These are phyloP conservation scores for Trachelus troglodyta DNA, from an alignment of 2,888 invertebrate genomes.

Conservation along the genomic window DNA sequence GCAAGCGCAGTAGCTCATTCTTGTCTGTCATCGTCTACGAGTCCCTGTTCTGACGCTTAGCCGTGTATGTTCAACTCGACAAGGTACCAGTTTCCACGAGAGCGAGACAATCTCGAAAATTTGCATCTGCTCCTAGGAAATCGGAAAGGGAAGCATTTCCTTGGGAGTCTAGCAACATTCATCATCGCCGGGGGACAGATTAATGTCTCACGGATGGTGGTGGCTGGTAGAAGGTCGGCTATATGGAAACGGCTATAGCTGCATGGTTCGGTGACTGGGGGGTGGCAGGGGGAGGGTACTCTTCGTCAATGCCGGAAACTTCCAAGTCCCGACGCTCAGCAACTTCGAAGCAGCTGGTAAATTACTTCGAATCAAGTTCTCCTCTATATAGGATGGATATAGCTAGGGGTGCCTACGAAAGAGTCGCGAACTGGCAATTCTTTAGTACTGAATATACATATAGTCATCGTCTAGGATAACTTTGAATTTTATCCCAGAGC, in stretches of 20 bases:
- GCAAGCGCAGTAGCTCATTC: too few species aligned
- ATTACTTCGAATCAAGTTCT: conserved; percentile 49
- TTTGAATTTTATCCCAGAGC: too few species aligned
- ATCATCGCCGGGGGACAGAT: conserved; percentile 4
- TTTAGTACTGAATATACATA: too few species aligned
- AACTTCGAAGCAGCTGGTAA: conserved; percentile 39
- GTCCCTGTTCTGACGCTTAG: too few species aligned
- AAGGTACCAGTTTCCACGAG: too few species aligned
- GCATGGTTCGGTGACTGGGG: too few species aligned
- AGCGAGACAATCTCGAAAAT: background rate
- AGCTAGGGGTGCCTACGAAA: too few species aligned
- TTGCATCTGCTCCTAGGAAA: background rate
- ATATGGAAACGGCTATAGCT: too few species aligned
- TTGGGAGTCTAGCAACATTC: background rate
- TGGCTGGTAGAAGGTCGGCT: background rate
- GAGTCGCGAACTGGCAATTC: too few species aligned
- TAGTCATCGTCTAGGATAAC: too few species aligned
- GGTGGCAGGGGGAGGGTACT: conserved; percentile 5
- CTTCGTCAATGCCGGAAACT: conserved; percentile 44
- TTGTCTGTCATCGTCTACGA: too few species aligned
- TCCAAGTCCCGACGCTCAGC: conserved; percentile 32
- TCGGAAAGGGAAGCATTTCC: conserved; percentile 3
- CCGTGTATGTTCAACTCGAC: too few species aligned
- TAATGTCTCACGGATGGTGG: conserved; percentile 3
- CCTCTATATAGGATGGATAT: background rate